Evolutionary conservation across 2,797 vertebrate genomes (phyloP).

Genomic region (Sebastes hubbsi): DNA sequence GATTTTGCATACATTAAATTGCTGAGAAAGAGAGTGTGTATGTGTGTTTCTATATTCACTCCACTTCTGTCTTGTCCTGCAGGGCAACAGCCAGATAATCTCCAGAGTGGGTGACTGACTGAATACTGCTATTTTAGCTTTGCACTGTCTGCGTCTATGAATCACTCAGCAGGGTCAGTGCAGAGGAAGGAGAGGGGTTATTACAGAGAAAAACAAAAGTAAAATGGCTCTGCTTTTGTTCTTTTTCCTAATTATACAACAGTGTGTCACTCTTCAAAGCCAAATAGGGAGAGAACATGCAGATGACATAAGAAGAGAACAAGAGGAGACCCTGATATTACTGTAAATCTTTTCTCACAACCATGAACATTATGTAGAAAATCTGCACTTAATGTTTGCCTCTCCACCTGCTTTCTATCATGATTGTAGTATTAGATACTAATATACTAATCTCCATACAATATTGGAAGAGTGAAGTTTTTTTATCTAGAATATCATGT

Average conservation of each 20-base stretch:
- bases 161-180: slow-evolving; percentile 42
- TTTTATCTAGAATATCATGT: not conserved
- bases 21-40: not conserved
- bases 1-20: not conserved
- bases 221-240: not conserved
- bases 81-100: slow-evolving; percentile 44
- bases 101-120: slow-evolving; percentile 49
- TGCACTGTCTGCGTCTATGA: slow-evolving; percentile 31
- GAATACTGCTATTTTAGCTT: slow-evolving; percentile 55
- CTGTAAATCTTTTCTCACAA: slow-evolving; percentile 19
- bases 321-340: not conserved
- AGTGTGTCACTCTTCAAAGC: not conserved
- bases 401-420: not conserved
- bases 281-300: not conserved
- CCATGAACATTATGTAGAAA: not conserved
- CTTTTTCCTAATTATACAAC: not conserved
- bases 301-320: not conserved
- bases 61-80: slow-evolving; percentile 17
- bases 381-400: not conserved
- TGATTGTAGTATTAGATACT: not conserved
- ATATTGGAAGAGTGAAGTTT: not conserved
- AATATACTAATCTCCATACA: not conserved
- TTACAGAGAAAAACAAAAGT: slow-evolving; percentile 16
- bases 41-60: slow-evolving; percentile 4
- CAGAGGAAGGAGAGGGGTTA: slow-evolving; percentile 30